A percentile compares a stretch with the other conserved stretches of the same genome.
These are phyloP conservation scores for Matsumyia berberina DNA, from an alignment of 2,888 invertebrate species.

Conservation along the genomic window DNA sequence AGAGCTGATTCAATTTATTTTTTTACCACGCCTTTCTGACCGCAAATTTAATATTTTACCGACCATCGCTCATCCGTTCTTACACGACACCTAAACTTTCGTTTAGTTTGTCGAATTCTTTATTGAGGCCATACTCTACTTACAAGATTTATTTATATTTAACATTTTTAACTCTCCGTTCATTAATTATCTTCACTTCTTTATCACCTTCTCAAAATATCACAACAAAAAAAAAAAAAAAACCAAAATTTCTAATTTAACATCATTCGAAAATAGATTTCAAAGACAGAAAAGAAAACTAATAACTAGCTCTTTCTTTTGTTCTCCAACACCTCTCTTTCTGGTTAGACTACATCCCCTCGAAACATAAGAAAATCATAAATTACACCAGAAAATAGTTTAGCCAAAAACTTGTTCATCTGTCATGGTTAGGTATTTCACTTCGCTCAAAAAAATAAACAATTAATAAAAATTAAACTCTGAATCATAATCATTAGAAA, in stretches of 20 bases:
- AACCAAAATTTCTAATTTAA: constrained; percentile 18
- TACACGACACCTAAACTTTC: neutral
- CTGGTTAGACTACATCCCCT: neutral
- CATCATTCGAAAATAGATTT: constrained; percentile 14
- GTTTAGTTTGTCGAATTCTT: neutral
- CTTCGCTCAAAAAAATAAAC: neutral
- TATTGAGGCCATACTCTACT: constrained; percentile 15
- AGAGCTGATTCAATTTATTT: no score
- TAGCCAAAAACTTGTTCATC: neutral
- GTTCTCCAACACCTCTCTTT: no score
- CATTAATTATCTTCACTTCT: constrained; percentile 22
- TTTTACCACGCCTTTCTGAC: no score
- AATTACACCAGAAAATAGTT: constrained; percentile 21
- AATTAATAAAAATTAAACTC: constrained; percentile 26
- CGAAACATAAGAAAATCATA: neutral
- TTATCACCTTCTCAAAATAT: neutral
- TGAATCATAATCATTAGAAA: constrained; percentile 34
- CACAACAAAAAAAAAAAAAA: constrained; percentile 6
- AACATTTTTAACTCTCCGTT: constrained; percentile 5
- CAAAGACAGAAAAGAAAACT: neutral
- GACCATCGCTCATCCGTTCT: neutral
- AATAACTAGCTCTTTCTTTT: neutral
- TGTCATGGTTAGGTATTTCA: neutral
- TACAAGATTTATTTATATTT: constrained; percentile 24
- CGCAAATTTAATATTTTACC: no score